phyloP scores from a whole-genome alignment of 2,113 vertebrate species.

The Lipophrys pholis region DNA sequence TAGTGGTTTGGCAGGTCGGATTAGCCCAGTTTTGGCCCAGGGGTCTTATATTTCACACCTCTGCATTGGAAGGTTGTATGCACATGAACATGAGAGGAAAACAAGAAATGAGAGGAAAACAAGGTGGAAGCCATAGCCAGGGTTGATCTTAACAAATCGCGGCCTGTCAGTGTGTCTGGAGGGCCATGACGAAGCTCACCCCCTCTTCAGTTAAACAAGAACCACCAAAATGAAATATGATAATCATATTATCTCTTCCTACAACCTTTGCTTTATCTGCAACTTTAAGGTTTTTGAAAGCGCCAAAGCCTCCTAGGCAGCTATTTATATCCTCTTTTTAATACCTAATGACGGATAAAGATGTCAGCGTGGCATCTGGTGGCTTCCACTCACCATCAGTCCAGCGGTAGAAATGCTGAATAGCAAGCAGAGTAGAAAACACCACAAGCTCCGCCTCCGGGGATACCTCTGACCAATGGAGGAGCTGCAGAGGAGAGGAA shows the following conservation, averaged over 20 bases:
- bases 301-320: neutral
- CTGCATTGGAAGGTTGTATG: neutral
- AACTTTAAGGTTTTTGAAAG: neutral
- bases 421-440: conserved; percentile 90
- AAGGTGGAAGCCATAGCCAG: no score
- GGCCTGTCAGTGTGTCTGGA: conserved; percentile 16
- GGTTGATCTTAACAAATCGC: conserved; percentile 39
- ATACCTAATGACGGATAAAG: neutral
- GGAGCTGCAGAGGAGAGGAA: conserved; percentile 77
- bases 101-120: neutral
- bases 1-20: no score
- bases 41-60: no score
- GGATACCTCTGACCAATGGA: conserved; percentile 93
- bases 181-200: neutral
- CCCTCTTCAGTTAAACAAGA: conserved; percentile 30
- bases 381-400: conserved; percentile 86
- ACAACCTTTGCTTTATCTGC: conserved; percentile 11
- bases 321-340: neutral
- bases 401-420: conserved; percentile 89
- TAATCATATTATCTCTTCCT: neutral
- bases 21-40: no score
- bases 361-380: neutral
- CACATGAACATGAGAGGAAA: neutral
- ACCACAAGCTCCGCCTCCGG: conserved; percentile 90
- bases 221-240: conserved; percentile 12